Evolutionary conservation across 2,888 invertebrate species (phyloP).

Genomic region (Noctua janthina): DNA sequence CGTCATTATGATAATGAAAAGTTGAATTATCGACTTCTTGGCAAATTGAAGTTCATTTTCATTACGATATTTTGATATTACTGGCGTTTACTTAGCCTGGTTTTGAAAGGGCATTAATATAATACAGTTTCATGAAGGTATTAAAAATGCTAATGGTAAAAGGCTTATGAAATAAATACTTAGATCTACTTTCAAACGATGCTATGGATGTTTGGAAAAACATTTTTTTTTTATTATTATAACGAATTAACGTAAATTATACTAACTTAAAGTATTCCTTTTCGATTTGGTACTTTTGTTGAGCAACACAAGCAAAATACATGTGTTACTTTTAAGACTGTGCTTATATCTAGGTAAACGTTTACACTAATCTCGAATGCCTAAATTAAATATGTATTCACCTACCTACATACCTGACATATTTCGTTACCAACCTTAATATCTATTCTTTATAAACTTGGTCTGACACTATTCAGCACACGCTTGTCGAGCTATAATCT

Average conservation of each 20-base stretch:
- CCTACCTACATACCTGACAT: not conserved
- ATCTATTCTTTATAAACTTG: conserved; percentile 17
- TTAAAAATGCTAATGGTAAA: conserved; percentile 29
- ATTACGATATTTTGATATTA: conserved; percentile 13
- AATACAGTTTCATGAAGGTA: conserved; percentile 34
- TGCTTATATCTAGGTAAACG: not conserved
- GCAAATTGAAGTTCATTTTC: not conserved
- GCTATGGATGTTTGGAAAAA: not conserved
- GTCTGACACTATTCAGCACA: conserved; percentile 30
- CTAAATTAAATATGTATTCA: conserved; percentile 17
- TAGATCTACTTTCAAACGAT: conserved; percentile 20
- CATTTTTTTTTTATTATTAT: not conserved
- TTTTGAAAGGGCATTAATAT: conserved; percentile 37
- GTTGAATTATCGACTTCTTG: not conserved
- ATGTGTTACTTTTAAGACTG: conserved; percentile 9
- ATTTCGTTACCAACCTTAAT: conserved; percentile 17
- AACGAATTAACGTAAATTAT: not conserved
- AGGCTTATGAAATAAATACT: conserved; percentile 22
- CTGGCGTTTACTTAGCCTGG: not conserved
- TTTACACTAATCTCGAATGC: conserved; percentile 2
- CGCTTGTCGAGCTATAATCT: conserved; percentile 11
- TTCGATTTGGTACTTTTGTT: conserved; percentile 11
- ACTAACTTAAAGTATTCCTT: not conserved
- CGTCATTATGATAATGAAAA: conserved; percentile 1
- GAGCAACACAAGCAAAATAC: conserved; percentile 5